Base-by-base conservation (phyloP, 2,888 invertebrate genomes). In the Actias luna region DNA sequence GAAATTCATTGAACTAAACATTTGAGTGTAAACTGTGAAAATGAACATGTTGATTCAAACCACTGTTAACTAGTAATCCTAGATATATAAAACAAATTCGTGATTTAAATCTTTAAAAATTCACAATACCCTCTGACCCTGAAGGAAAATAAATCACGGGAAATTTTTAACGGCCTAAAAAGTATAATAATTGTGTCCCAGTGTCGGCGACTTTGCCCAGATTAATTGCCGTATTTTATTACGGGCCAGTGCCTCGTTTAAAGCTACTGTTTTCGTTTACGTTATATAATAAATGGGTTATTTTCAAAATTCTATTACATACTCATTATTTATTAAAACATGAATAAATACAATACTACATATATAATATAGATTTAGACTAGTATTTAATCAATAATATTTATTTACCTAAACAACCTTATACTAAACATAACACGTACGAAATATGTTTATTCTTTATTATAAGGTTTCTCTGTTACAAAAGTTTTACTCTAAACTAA, bases 221-320 rank as follows among this genome's bases (percentile, higher is more conserved):
- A 83, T 82, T 80, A 79, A 83, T 84, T 77, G 74, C 74, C 72
- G 73, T 77, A 75, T 84, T 83, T 78, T 75, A 75, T 80, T 79
- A 78, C 73, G 68, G 67, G 64, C 66, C 67, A 65, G 62, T 65
- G 63, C 67, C 67, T 58, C 64, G 64, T 68, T 68, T 69, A 61
- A 69, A 68, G 68, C 64, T 69, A 64, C 64, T 75, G 71, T 76
- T 75, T 73, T 63, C 69, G 67, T 79, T 75, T 73, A 71, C 70
- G 67, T 74, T 75, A 33, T 63, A 58, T 67, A 73, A 71, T 65
- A 46, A 69, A 77, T 70, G 67, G 64, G 67, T 69, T 14, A 18
- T 59, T 58, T 61, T 39, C 18, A 36, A 39, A 27, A 58, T 33
- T 36, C 52, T 35, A 35, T 61, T 31, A 25, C 16, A 55, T 50